phyloP scores from a whole-genome alignment of 2,888 invertebrate species.

The Acleris sparsana region DNA sequence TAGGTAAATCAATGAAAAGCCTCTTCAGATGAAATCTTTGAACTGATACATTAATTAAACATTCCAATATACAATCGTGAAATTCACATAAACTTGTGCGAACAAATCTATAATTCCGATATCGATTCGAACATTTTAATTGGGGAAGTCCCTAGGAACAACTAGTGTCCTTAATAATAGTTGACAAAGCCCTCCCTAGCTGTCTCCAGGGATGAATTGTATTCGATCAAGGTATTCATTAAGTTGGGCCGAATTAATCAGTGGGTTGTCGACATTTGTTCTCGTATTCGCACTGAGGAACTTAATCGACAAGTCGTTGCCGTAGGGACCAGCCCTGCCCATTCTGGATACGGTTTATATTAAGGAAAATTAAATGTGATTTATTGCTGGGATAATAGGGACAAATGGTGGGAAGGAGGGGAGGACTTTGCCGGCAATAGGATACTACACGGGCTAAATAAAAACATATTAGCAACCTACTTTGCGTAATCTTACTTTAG shows the following conservation, averaged over 20 bases:
- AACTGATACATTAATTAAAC: no score
- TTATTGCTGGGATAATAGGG: no score
- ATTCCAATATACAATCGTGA: no score
- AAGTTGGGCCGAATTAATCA: slow-evolving; percentile 21
- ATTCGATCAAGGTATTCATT: slow-evolving; percentile 23
- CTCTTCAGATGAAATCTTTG: no score
- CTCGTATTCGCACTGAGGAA: slow-evolving; percentile 3
- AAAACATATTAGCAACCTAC: no score
- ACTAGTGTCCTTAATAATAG: slow-evolving; percentile 1
- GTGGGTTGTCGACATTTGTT: slow-evolving; percentile 10
- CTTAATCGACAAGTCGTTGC: slow-evolving; percentile 10
- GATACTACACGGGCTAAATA: no score
- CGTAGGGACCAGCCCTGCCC: background rate
- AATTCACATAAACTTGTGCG: no score
- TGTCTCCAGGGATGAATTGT: slow-evolving; percentile 11
- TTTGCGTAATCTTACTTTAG: no score
- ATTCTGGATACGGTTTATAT: background rate
- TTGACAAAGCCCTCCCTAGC: slow-evolving; percentile 10
- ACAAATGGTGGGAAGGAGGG: no score
- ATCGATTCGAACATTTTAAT: background rate
- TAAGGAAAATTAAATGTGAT: no score
- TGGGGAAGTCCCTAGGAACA: background rate
- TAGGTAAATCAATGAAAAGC: no score
- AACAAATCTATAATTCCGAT: background rate
- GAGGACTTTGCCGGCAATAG: no score